Base-by-base conservation (phyloP, 1,140 invertebrate genomes). In the Campoletis sonorensis region DNA sequence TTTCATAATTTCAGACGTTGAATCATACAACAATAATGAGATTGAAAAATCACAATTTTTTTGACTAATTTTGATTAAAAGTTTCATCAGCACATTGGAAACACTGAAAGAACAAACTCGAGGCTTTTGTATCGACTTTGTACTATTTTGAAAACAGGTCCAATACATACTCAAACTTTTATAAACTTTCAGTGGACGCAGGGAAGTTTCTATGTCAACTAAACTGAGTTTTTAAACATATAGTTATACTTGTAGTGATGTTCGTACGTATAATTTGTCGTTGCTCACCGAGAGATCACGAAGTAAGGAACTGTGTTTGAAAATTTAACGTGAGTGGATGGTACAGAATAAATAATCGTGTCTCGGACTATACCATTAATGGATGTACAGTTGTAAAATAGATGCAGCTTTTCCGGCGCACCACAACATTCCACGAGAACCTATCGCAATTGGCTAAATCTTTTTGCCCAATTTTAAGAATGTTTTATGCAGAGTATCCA, bases 401-500 rank as follows among this genome's bases (percentile, higher is more conserved):
- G 13, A 10, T 54, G 18, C 5, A 58, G 21, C 54, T 58, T 21
- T 58, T 1, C 21, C 16, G 54, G 54, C 21, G 21, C 18, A 58
- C 5, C 16, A 10, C 54, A 23, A 58, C 4, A 54, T 3, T 54
- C 49, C 1, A 54, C 16, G 54, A 18, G 54, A 58, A 21, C 21
- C 13, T n/a, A 58, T n/a, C 21, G 4, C 15, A 58, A 58, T 58
- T 58, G 18, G 18, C 5, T 21, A 21, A 21, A 18, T 58, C 18
- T 45, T 58, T n/a, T n/a, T 58, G 21, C 18, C 54, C 54, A 58
- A 58, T 58, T 58, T 58, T 58, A 58, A 58, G 18, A 21, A 58
- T 21, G 16, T 21, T 58, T 58, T 58, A 58, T 58, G 18, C 54
- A 21, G 1, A 58, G 18, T 54, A n/a, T n/a, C 13, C 15, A n/a